These are phyloP conservation scores for Chelmon rostratus DNA, from an alignment of 2,797 vertebrate species.

Conservation along the genomic window DNA sequence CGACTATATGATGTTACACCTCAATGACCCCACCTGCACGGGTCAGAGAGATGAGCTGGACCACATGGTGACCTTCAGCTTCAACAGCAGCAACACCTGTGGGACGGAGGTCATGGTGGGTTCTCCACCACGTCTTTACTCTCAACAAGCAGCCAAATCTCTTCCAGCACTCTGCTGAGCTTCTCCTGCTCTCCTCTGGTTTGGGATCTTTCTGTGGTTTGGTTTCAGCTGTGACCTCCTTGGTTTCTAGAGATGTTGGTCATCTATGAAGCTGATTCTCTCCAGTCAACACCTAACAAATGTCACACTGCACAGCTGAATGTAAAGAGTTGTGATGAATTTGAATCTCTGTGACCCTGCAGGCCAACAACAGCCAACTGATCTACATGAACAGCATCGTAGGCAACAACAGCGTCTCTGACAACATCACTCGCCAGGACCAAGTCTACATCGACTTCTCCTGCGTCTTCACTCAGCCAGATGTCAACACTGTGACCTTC, in stretches of 20 bases:
- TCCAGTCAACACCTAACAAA: too few relatives aligned
- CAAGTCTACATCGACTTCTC: conserved; percentile 36
- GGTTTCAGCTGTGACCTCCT: too few relatives aligned
- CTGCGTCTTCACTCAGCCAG: conserved; percentile 5
- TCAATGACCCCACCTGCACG: conserved; percentile 25
- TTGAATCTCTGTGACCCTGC: conserved; percentile 12
- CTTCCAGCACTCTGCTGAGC: too few relatives aligned
- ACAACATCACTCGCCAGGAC: neutral
- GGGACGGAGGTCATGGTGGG: conserved; percentile 28
- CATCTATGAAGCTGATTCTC: too few relatives aligned
- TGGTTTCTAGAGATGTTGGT: too few relatives aligned
- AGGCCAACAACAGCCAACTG: conserved; percentile 18
- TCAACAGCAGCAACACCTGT: neutral
- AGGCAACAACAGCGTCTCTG: neutral
- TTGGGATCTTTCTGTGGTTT: too few relatives aligned
- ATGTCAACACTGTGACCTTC: neutral
- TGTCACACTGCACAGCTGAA: too few relatives aligned
- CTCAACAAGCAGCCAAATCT: too few relatives aligned
- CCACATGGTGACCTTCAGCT: conserved; percentile 45
- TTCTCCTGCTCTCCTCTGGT: too few relatives aligned
- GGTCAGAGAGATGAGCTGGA: conserved; percentile 12
- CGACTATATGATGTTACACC: neutral
- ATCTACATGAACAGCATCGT: conserved; percentile 36
- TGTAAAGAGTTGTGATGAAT: too few relatives aligned
- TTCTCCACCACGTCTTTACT: neutral